Percentiles rank a stretch among this genome's conserved stretches.
Conservation (phyloP, 2,888 invertebrate species). For the Patella caerulea region DNA sequence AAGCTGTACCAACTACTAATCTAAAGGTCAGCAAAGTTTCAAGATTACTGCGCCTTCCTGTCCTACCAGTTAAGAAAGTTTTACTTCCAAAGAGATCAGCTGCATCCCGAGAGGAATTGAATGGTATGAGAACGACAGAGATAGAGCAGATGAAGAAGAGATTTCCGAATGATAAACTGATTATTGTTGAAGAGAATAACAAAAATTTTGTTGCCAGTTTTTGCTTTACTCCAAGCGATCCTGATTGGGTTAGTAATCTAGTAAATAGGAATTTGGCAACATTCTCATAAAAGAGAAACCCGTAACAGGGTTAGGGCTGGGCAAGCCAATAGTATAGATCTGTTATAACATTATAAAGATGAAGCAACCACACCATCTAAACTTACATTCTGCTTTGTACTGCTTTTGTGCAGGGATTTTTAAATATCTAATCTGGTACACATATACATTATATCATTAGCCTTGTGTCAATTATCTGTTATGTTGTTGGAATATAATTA, state of each 20-base stretch:
- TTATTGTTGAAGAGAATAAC: conserved; percentile 41
- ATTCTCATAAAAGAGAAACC: no score
- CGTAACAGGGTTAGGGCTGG: no score
- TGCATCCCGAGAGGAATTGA: conserved; percentile 40
- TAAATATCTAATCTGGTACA: no score
- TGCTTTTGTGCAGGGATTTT: no score
- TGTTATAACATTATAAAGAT: no score
- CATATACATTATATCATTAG: no score
- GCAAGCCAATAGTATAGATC: no score
- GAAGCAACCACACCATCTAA: no score
- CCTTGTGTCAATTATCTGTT: neutral
- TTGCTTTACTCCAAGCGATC: conserved; percentile 61
- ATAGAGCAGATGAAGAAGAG: conserved; percentile 58
- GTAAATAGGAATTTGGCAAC: no score
- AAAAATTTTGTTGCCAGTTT: conserved; percentile 41
- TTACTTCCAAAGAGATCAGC: conserved; percentile 33
- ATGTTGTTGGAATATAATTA: neutral
- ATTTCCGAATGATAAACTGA: conserved; percentile 52
- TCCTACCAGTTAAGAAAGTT: conserved; percentile 27
- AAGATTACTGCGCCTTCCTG: conserved; percentile 20
- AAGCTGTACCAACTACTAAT: neutral
- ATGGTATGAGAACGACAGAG: conserved; percentile 55
- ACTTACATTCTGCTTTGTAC: no score
- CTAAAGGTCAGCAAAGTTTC: neutral
- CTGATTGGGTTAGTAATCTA: conserved; percentile 64